Base-by-base conservation (phyloP, 2,797 vertebrate genomes). In the Rhinella marina region DNA sequence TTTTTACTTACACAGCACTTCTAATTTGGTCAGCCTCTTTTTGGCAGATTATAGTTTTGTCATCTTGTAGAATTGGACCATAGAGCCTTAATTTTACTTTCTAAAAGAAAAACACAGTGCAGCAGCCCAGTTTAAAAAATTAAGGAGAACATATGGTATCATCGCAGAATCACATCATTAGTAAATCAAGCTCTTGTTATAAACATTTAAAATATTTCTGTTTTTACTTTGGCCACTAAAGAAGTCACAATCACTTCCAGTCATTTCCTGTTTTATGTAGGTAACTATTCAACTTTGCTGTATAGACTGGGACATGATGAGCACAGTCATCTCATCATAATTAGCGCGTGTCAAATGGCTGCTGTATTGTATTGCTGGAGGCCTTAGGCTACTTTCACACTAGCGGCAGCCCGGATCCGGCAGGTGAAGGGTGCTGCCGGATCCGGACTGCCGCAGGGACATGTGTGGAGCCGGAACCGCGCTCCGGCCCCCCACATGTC, bases 1-100 rank as follows among this genome's bases (percentile, higher is more conserved):
- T 59, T 75, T 62, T 78, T 91, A 94, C 95, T 94, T 93, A 96
- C 95, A 94, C 9, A 41, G 89, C 92, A 90, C 88, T 92, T 91
- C 92, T 91, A 91, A 94, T 84, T 61, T 91, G 90, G 88, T 88
- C 84, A 48, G 91, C 79, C 88, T 93, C 93, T 87, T 93, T 91
- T 88, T 93, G 92, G 90, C 91, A 91, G 68, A 91, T 88, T 66
- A 89, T 54, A 48, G 85, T 88, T 87, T 91, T 91, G 61, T 91
- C 89, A 86, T 92, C 91, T 81, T 84, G 48, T 61, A 66, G 75
- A 62, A 23, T 13, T 50, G 83, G 48, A 12, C 93, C 90, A 12
- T 88, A 92, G 73, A 94, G 91, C 57, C 91, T 91, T 82, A 54
- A 88, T 83, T 92, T 92, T 50, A 91, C 90, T 56, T 90, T 90